These are phyloP conservation scores for Grammomys dolichurus DNA, from an alignment of 2,113 vertebrate genomes.

Conservation along the genomic window DNA sequence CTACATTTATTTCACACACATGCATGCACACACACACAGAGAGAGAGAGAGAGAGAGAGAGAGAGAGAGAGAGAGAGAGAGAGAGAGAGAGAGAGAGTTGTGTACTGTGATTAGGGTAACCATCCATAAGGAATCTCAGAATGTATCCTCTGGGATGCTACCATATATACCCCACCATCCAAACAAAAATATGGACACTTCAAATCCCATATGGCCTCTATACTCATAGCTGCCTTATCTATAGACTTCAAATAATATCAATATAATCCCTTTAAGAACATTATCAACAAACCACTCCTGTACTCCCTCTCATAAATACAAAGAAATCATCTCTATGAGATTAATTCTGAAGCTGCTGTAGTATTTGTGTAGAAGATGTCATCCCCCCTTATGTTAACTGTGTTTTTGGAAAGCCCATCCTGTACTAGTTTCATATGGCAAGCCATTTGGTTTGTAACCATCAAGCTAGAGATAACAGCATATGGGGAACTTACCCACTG, in stretches of 20 bases:
- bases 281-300: not conserved
- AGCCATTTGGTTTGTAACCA: slow-evolving; percentile 87
- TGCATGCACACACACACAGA: not conserved
- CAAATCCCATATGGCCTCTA: not conserved
- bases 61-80: not conserved
- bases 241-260: not conserved
- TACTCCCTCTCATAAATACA: slow-evolving; percentile 69
- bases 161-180: not conserved
- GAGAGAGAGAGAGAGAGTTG: too few relatives aligned
- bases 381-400: slow-evolving; percentile 85
- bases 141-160: not conserved
- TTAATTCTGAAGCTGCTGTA: slow-evolving; percentile 70
- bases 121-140: not conserved
- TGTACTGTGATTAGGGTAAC: not conserved
- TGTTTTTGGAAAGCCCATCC: slow-evolving; percentile 82
- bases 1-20: not conserved
- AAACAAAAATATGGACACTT: not conserved
- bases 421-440: slow-evolving; percentile 81
- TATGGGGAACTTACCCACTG: slow-evolving; percentile 64
- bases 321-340: slow-evolving; percentile 9
- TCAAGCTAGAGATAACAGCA: slow-evolving; percentile 70
- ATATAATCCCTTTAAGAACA: not conserved
- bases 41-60: not conserved
- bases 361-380: slow-evolving; percentile 76
- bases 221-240: not conserved